Evolutionary conservation across 1,140 invertebrate genomes (phyloP), one percentile per base, ranked within the genome.

Genomic region (Polypedilum vanderplanki): DNA sequence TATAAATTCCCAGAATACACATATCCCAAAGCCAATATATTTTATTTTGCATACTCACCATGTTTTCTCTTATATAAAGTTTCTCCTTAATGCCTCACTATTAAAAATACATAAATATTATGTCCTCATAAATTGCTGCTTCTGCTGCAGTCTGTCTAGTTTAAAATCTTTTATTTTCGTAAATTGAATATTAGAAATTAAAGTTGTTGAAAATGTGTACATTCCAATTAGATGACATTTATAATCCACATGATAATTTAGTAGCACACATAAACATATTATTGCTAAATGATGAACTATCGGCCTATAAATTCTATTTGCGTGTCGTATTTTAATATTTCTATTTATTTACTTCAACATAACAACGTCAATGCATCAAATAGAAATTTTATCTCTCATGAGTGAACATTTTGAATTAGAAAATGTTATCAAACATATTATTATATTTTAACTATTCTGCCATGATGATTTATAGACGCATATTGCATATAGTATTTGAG

Each of bases 51-150:
- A 33, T 33, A 33, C 24, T 33, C 24, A 33, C 24, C 24, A 33
- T 33, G 24, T 33, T 33, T 33, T 33, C 24, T 33, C 2, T 5
- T 33, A 33, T 33, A 33, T 33, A 33, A 33, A 33, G 46, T n/a
- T 57, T 57, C 46, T 57, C n/a, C 46, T 57, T 57, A 57, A 12
- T 57, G 8, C 9, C 46, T 57, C 46, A n/a, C 46, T 57, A 57
- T 57, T 57, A 57, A 12, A 57, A 57, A 57, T n/a, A 57, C 46
- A 57, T 57, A 57, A 57, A 57, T 57, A n/a, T 15, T 57, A n/a
- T 57, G 24, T 57, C 15, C 10, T 57, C n/a, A 0, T 57, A 15
- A 33, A 33, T 5, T 15, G 8, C 46, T 57, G 46, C 46, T 57
- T 46, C 41, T 57, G 46, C 46, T 57, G 7, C 46, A n/a, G 46